These are phyloP conservation scores for Pteria penguin DNA, from an alignment of 2,888 invertebrate species.

Conservation along the genomic window DNA sequence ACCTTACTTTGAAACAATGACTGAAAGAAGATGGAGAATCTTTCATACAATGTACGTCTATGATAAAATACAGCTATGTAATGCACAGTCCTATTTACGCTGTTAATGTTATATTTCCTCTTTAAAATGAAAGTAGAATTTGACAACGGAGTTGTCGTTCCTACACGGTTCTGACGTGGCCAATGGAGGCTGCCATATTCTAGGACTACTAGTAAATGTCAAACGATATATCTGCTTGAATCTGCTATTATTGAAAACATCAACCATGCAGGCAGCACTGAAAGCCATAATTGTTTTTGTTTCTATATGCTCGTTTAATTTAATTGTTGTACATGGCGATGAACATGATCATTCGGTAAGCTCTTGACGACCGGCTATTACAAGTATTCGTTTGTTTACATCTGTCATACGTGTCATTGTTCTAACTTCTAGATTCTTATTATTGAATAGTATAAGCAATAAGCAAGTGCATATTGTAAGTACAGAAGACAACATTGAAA, in stretches of 20 bases:
- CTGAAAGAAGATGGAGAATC: too few species aligned
- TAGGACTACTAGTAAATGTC: slow-evolving; percentile 18
- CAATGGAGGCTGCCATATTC: slow-evolving; percentile 73
- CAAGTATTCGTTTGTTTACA: too few species aligned
- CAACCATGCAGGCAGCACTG: slow-evolving; percentile 17
- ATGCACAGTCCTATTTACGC: too few species aligned
- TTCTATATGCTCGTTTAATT: slow-evolving; percentile 42
- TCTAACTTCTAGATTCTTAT: too few species aligned
- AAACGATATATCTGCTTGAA: slow-evolving; percentile 14
- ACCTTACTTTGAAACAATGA: too few species aligned
- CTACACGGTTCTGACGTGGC: slow-evolving; percentile 72
- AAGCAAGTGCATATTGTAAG: too few species aligned
- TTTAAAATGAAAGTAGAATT: not conserved
- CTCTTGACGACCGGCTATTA: not conserved
- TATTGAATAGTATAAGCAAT: too few species aligned
- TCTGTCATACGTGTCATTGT: too few species aligned
- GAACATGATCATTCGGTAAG: slow-evolving; percentile 88
- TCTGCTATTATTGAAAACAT: slow-evolving; percentile 30
- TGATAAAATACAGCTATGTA: too few species aligned
- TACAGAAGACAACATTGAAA: too few species aligned
- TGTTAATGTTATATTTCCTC: too few species aligned
- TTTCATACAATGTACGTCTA: too few species aligned
- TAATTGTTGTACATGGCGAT: slow-evolving; percentile 81
- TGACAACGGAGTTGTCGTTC: slow-evolving; percentile 48
- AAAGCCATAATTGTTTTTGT: slow-evolving; percentile 51